Evolutionary conservation across 2,113 vertebrate genomes (phyloP).

Genomic region (Rhodinocichla rosea): DNA sequence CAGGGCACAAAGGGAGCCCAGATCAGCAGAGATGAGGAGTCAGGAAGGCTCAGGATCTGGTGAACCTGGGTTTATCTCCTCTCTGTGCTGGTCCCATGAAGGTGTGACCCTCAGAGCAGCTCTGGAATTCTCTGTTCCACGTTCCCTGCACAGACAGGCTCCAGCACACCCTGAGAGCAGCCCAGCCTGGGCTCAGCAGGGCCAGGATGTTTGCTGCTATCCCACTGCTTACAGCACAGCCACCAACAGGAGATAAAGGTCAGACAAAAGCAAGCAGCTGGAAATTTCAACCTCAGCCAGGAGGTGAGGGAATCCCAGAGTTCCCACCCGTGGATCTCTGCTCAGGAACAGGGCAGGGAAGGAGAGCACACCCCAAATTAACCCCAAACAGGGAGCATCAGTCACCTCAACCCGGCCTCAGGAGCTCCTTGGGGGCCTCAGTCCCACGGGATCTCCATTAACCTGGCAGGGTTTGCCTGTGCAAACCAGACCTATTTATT

Average conservation of each 20-base stretch:
- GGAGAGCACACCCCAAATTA: neutral
- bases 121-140: neutral
- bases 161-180: neutral
- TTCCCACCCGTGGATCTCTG: neutral
- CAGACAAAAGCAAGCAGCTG: neutral
- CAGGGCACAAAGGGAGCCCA: neutral
- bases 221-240: neutral
- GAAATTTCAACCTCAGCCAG: neutral
- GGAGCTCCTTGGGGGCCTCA: neutral
- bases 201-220: neutral
- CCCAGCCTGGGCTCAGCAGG: neutral
- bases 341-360: fast-evolving
- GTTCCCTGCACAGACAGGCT: neutral
- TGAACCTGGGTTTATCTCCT: neutral
- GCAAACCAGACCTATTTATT: neutral
- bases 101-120: neutral
- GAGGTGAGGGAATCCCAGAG: neutral
- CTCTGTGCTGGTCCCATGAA: neutral
- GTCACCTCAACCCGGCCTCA: neutral
- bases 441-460: neutral
- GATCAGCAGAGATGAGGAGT: neutral
- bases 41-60: neutral
- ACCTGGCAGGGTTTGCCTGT: neutral
- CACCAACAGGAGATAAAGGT: neutral
- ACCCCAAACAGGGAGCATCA: neutral